Percentiles rank a stretch among this genome's conserved stretches.
Conservation (phyloP, 1,140 invertebrate genomes). For the Sogatella furcifera region DNA sequence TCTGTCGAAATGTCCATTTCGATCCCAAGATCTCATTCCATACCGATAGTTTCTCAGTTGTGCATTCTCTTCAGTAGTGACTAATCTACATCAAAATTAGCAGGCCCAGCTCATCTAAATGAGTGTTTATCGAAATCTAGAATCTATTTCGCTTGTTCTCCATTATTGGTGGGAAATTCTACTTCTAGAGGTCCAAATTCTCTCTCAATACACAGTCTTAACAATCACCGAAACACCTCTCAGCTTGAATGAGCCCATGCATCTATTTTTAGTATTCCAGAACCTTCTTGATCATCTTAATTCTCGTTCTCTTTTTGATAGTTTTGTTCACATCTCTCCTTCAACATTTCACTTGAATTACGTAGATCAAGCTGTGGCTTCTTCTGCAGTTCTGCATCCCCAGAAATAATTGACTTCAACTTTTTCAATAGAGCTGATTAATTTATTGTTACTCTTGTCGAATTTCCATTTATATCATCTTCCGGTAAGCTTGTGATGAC, state of each 20-base stretch:
- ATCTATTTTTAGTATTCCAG: conserved; percentile 48
- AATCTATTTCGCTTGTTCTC: conserved; percentile 71
- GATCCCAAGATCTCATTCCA: no score
- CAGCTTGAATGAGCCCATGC: conserved; percentile 77
- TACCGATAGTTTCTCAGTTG: no score
- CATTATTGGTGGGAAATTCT: conserved; percentile 61
- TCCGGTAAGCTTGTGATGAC: no score
- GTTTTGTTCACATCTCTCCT: conserved; percentile 61
- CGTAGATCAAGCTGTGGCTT: conserved; percentile 83
- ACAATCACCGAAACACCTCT: conserved; percentile 93
- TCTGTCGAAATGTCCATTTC: no score
- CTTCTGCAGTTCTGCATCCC: conserved; percentile 92
- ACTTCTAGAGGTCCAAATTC: conserved; percentile 83
- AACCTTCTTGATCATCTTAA: conserved; percentile 23
- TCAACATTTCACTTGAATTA: conserved; percentile 73
- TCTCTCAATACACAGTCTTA: conserved; percentile 76
- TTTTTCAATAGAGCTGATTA: conserved; percentile 79
- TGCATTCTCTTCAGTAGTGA: no score
- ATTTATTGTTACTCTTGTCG: conserved; percentile 92
- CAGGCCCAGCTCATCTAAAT: no score
- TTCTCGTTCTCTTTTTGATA: conserved; percentile 41
- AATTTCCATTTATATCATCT: no score
- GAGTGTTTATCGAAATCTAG: no score
- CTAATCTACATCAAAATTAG: no score
- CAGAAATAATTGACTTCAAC: conserved; percentile 86